Evolutionary conservation across 2,797 vertebrate species (phyloP).

Genomic region (Pseudochirops cupreus): DNA sequence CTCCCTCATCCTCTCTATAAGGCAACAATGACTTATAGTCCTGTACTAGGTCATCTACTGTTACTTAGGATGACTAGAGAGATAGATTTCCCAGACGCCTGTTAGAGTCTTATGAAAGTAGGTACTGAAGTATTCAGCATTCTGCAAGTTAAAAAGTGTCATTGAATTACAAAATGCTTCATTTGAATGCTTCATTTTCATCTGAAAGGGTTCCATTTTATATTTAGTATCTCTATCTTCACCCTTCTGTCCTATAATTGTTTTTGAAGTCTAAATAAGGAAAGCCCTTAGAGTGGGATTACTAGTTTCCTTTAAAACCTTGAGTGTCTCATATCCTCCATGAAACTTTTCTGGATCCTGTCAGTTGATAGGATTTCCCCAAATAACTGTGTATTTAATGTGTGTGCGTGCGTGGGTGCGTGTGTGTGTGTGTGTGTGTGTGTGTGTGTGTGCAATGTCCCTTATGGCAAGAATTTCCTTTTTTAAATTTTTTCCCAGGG

Average conservation of each 20-base stretch:
- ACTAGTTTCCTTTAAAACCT: background rate
- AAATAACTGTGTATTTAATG: background rate
- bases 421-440: background rate
- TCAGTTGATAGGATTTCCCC: background rate
- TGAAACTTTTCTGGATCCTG: background rate
- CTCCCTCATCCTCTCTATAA: background rate
- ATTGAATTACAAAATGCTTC: background rate
- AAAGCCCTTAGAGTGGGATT: background rate
- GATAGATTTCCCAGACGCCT: background rate
- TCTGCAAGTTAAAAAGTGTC: background rate
- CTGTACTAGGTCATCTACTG: background rate
- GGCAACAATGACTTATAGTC: background rate
- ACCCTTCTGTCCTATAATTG: background rate
- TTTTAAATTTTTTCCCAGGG: background rate
- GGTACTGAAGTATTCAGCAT: background rate
- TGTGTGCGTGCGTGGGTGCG: background rate
- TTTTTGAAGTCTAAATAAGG: background rate
- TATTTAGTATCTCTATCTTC: background rate
- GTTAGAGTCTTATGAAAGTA: background rate
- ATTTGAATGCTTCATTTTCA: background rate
- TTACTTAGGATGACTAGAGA: background rate
- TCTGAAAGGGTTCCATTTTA: background rate
- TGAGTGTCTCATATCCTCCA: background rate
- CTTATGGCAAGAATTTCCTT: background rate
- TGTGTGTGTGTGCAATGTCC: background rate